A percentile compares a stretch with the other conserved stretches of the same genome.
These are phyloP conservation scores for Diglossa brunneiventris DNA, from an alignment of 2,113 vertebrate genomes.

Conservation along the genomic window DNA sequence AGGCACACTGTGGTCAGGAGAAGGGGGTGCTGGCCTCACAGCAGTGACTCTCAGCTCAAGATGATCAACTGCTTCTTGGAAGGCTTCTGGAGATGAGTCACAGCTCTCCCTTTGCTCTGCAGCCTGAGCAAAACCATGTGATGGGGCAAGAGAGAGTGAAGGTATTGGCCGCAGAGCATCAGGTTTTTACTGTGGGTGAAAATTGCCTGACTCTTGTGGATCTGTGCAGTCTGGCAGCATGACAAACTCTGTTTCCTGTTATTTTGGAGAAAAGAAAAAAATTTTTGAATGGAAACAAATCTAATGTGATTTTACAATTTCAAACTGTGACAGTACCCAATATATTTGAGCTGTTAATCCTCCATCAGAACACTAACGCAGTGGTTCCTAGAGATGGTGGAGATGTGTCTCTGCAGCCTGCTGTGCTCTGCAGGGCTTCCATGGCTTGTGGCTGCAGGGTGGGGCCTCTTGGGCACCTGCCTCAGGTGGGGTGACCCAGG, in stretches of 20 bases:
- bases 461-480: neutral
- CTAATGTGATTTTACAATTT: neutral
- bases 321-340: fast-evolving
- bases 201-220: neutral
- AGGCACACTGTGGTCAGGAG: neutral
- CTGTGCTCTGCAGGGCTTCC: neutral
- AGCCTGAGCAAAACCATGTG: neutral
- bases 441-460: neutral
- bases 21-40: neutral
- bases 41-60: neutral
- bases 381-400: neutral
- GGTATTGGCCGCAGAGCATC: neutral
- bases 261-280: neutral
- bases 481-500: neutral
- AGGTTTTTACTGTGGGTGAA: neutral
- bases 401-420: neutral
- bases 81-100: constrained; percentile 21
- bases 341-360: neutral
- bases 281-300: neutral
- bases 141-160: neutral
- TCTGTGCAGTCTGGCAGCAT: neutral
- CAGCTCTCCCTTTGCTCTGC: neutral
- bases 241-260: neutral
- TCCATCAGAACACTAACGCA: neutral
- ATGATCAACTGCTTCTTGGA: neutral